Evolutionary conservation across 2,113 vertebrate genomes (phyloP).

Genomic region (Microcebus lehilahytsara): DNA sequence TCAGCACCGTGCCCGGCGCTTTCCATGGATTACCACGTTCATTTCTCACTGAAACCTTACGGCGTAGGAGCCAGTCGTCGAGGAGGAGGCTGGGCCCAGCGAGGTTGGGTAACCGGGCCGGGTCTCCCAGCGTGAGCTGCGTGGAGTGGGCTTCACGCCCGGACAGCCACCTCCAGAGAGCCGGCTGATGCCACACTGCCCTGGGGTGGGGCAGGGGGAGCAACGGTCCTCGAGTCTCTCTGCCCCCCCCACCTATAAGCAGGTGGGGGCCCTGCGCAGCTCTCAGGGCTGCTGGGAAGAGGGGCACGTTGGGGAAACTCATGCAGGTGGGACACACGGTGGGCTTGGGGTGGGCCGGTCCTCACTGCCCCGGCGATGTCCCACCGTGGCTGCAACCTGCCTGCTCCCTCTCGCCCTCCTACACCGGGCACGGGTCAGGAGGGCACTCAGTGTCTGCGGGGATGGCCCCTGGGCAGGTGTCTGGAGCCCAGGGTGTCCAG

Average conservation of each 20-base stretch:
- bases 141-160: fast-evolving
- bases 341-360: too few relatives aligned
- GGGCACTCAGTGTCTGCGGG: fast-evolving
- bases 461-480: too few relatives aligned
- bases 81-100: neutral
- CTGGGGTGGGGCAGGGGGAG: fast-evolving
- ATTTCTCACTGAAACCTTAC: neutral
- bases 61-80: too few relatives aligned
- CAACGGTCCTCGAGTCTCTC: fast-evolving
- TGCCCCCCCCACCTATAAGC: neutral
- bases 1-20: fast-evolving
- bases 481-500: fast-evolving
- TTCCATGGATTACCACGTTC: fast-evolving
- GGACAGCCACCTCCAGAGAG: neutral
- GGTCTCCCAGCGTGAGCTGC: neutral
- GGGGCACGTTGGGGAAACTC: fast-evolving
- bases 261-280: neutral
- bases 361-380: fast-evolving
- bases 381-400: fast-evolving
- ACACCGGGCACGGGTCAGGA: fast-evolving
- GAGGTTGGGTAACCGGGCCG: fast-evolving
- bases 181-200: neutral
- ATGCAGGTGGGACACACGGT: neutral
- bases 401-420: neutral
- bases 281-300: neutral